Percentiles rank a stretch among this genome's conserved stretches.
These are phyloP conservation scores for Oscheius sp. DNA, from an alignment of 2,888 invertebrate species.

Conservation along the genomic window DNA sequence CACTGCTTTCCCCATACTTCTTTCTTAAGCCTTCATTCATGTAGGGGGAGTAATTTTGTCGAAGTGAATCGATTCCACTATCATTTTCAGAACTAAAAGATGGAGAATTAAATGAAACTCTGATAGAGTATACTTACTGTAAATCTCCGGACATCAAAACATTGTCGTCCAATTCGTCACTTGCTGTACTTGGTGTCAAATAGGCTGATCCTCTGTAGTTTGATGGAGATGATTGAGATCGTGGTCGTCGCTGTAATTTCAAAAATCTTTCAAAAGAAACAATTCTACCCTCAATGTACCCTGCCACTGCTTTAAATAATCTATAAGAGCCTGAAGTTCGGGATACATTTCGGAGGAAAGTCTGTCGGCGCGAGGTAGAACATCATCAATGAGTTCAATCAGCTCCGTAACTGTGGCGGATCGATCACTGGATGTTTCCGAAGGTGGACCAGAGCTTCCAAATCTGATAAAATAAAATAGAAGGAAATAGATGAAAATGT, in stretches of 20 bases:
- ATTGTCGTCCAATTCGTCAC: constrained; percentile 65
- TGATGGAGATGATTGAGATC: constrained; percentile 18
- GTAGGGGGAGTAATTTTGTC: constrained; percentile 64
- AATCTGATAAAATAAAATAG: constrained; percentile 12
- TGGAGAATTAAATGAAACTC: too few species aligned
- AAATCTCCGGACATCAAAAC: constrained; percentile 47
- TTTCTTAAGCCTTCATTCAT: constrained; percentile 36
- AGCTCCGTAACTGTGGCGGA: constrained; percentile 35
- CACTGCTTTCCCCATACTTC: constrained; percentile 37
- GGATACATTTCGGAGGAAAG: constrained; percentile 49
- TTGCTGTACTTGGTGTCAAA: constrained; percentile 45
- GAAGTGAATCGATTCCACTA: constrained; percentile 66
- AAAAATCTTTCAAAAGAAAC: not conserved
- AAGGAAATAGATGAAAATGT: not conserved
- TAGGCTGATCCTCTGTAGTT: constrained; percentile 6
- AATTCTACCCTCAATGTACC: constrained; percentile 45
- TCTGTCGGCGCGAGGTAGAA: constrained; percentile 42
- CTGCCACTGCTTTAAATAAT: constrained; percentile 62
- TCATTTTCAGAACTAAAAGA: constrained; percentile 63
- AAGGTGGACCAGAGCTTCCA: constrained; percentile 25
- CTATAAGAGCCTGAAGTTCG: constrained; percentile 57
- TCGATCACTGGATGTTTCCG: constrained; percentile 24
- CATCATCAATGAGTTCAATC: constrained; percentile 50
- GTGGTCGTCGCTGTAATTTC: constrained; percentile 6
- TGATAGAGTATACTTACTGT: constrained; percentile 48